These are phyloP conservation scores for Passer domesticus DNA, from an alignment of 2,113 vertebrate species.

Conservation along the genomic window DNA sequence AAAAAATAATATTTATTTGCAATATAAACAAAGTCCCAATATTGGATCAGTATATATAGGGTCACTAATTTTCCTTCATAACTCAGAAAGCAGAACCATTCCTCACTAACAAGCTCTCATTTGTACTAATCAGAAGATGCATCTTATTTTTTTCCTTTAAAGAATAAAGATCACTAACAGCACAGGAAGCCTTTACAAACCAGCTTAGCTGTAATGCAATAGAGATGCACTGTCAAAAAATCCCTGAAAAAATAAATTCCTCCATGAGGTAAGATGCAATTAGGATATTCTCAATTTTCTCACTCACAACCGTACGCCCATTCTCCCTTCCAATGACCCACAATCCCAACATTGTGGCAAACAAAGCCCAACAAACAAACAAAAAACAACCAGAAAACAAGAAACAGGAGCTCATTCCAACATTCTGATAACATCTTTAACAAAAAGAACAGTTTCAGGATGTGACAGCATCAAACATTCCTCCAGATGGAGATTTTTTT, in stretches of 20 bases:
- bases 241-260: conserved; percentile 91
- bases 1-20: conserved; percentile 99
- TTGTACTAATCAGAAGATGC: conserved; percentile 83
- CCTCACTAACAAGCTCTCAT: conserved; percentile 84
- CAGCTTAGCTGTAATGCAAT: conserved; percentile 88
- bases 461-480: conserved; percentile 68
- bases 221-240: conserved; percentile 89
- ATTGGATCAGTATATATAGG: conserved; percentile 85
- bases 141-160: conserved; percentile 75
- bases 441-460: conserved; percentile 54
- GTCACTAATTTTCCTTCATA: conserved; percentile 92
- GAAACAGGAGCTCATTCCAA: conserved; percentile 67
- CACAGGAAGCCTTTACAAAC: conserved; percentile 86
- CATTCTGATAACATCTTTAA: conserved; percentile 62
- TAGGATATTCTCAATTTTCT: conserved; percentile 61
- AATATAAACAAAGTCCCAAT: conserved; percentile 97
- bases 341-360: conserved; percentile 57
- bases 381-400: conserved; percentile 54
- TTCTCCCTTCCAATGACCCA: conserved; percentile 62
- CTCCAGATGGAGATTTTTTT: conserved; percentile 44
- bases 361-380: conserved; percentile 54
- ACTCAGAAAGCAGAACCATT: conserved; percentile 88
- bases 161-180: conserved; percentile 80
- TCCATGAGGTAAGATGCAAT: conserved; percentile 92
- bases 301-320: conserved; percentile 7